These are phyloP conservation scores for Polyodon spathula DNA, from an alignment of 2,113 vertebrate species.

Conservation along the genomic window DNA sequence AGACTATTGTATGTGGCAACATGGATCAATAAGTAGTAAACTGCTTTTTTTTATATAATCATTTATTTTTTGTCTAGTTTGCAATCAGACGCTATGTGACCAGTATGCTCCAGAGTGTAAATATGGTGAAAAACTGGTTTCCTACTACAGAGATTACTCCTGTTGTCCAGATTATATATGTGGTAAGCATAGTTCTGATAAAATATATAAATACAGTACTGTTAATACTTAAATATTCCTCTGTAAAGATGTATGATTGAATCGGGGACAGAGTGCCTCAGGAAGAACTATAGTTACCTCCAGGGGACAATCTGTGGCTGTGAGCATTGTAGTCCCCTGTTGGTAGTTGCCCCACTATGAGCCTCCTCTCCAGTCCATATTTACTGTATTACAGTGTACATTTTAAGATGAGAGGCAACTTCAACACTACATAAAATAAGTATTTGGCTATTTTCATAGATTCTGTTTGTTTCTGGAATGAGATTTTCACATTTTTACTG, in stretches of 20 bases:
- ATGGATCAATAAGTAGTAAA: background rate
- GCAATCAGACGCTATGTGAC: conserved; percentile 83
- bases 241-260: no score
- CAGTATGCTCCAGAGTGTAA: conserved; percentile 60
- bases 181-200: conserved; percentile 54
- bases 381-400: no score
- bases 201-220: background rate
- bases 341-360: no score
- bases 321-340: no score
- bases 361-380: no score
- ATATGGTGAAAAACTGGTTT: conserved; percentile 69
- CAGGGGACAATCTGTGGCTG: no score
- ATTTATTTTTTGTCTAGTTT: conserved; percentile 58
- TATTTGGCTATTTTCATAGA: background rate
- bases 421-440: background rate
- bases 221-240: no score
- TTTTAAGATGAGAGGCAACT: no score
- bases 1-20: no score
- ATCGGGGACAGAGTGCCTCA: no score
- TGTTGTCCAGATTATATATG: conserved; percentile 81
- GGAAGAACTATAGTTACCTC: no score
- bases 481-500: no score
- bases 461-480: conserved; percentile 11
- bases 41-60: background rate
- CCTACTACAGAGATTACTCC: conserved; percentile 77